These are phyloP conservation scores for Neodon shergylaensis DNA, from an alignment of 2,113 vertebrate species.

Conservation along the genomic window DNA sequence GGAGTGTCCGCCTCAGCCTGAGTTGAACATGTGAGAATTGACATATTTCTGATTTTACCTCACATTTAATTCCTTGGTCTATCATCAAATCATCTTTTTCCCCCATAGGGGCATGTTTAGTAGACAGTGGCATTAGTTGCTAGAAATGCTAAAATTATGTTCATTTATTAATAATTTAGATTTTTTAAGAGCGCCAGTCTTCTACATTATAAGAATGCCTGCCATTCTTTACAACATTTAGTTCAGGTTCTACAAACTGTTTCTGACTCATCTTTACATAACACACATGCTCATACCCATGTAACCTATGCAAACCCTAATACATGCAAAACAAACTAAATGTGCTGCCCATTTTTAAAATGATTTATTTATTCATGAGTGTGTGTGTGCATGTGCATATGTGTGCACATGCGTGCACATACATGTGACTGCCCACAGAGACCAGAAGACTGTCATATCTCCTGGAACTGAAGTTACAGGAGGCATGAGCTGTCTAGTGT, in stretches of 20 bases:
- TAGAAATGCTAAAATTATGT: background rate
- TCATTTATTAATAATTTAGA: constrained; percentile 36
- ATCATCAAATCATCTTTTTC: background rate
- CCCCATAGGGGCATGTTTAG: background rate
- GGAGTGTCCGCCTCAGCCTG: constrained; percentile 41
- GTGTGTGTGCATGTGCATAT: background rate
- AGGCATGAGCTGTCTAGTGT: background rate
- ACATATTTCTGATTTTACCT: constrained; percentile 10
- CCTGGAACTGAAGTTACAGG: background rate
- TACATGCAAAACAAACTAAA: background rate
- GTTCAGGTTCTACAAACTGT: background rate
- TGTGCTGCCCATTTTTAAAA: background rate
- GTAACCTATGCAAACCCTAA: background rate
- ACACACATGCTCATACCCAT: background rate
- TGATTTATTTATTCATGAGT: background rate
- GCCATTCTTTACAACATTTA: background rate
- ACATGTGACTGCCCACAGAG: background rate
- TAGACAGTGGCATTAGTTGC: background rate
- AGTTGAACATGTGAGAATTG: constrained; percentile 42
- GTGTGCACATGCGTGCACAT: background rate
- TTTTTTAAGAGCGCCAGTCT: constrained; percentile 1
- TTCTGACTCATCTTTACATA: background rate
- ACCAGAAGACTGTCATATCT: background rate
- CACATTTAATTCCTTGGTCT: background rate
- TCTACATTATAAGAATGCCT: background rate